Base-by-base conservation (phyloP, 2,888 invertebrate species). In the Rhabditoides inermis region DNA sequence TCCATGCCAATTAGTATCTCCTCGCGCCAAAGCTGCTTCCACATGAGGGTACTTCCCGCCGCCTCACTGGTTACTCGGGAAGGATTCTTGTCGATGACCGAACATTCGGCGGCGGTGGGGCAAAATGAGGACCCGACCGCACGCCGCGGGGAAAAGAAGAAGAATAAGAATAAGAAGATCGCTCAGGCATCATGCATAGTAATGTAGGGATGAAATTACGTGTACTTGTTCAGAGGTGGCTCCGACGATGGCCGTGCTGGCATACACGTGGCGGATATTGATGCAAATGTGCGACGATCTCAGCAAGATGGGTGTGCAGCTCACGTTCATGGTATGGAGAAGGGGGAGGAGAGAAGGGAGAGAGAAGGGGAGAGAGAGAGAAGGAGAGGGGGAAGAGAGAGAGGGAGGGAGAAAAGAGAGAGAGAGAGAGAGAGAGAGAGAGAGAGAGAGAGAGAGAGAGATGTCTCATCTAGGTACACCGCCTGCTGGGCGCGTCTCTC, bases 401-500 rank as follows among this genome's bases (percentile, higher is more conserved):
- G 10, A 32, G 10, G 10, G 7, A 7, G 15, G 10, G 32, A 15
- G 32, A 32, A 15, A 15, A 10, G 32, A 32, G 32, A 15, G 7
- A 15, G 7, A 10, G 7, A 32, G 7, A 32, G 15, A 15, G 7
- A 15, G 7, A 10, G 32, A 32, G 15, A 15, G 15, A 15, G 7
- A 15, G 7, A 15, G 15, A 32, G 7, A 32, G 7, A 10, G 32
- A 32, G 7, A 10, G 32, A 32, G 7, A 32, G 15, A 32, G 7
- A 28, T 28, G 12, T 4, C 5, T 15, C 3, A 40, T 54, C 4
- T 27, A 61, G 61, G 51, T 95, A 68, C 88, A 92, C 76, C 87
- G 88, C 25, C 84, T 88, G 59, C 80, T 95, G 55, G 82, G 88
- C 59, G 83, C 83, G 12, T 86, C 88, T 0, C 81, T 90, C 46